phyloP scores from a whole-genome alignment of 2,113 vertebrate genomes.

The Oryzias woworae region DNA sequence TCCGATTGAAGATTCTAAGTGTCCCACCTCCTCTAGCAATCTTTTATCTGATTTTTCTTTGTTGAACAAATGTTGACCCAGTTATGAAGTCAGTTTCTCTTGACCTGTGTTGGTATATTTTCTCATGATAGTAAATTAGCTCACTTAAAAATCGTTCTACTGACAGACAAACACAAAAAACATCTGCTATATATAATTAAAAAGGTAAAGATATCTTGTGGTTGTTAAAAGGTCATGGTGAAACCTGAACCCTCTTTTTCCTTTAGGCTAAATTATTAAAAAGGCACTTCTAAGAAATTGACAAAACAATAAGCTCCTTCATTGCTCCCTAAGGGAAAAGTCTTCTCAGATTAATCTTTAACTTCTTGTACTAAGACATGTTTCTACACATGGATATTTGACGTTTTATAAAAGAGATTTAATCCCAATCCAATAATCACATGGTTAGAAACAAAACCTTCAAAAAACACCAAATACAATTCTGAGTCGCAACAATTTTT shows the following conservation, averaged over 20 bases:
- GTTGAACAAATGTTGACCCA: too few species aligned
- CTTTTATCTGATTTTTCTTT: too few species aligned
- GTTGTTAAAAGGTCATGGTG: not conserved
- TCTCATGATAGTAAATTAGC: too few species aligned
- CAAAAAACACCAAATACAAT: not conserved
- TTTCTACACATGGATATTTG: conserved; percentile 8
- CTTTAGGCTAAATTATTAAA: conserved; percentile 42
- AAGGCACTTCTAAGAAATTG: conserved; percentile 29
- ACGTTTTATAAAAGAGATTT: conserved; percentile 31
- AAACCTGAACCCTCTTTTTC: conserved; percentile 25
- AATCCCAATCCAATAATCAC: conserved; percentile 11
- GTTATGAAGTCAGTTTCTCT: too few species aligned
- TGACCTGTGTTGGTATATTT: too few species aligned
- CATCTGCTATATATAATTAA: conserved; percentile 14
- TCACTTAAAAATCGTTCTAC: too few species aligned
- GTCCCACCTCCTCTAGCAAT: too few species aligned
- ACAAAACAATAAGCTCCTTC: conserved; percentile 20
- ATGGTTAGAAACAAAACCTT: not conserved
- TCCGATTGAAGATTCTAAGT: too few species aligned
- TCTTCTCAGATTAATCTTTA: conserved; percentile 20
- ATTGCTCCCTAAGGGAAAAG: conserved; percentile 5
- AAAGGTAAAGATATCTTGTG: conserved; percentile 10
- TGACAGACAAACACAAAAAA: not conserved
- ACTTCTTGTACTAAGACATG: conserved; percentile 3
- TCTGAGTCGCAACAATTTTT: conserved; percentile 18